Conservation (phyloP, 1,140 invertebrate species). For the Drosophila nigromelanica region DNA sequence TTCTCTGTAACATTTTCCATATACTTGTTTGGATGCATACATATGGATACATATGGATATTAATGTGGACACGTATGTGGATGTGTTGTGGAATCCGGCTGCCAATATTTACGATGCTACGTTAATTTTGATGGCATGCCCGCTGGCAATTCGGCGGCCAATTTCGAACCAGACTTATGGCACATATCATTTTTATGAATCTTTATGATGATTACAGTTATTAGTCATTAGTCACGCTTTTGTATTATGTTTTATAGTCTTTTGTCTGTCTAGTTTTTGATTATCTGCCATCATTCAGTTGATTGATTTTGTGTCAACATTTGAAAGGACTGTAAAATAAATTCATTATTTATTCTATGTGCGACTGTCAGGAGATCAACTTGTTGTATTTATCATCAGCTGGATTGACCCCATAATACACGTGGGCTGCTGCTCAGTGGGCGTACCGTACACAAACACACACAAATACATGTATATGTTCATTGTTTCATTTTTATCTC, state of each 20-base stretch:
- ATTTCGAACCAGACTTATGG: constrained; percentile 28
- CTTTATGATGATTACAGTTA: constrained; percentile 69
- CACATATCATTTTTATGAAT: constrained; percentile 47
- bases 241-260: constrained; percentile 18
- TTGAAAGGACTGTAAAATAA: constrained; percentile 24
- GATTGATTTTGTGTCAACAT: constrained; percentile 10
- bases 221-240: constrained; percentile 71
- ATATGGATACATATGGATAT: constrained; percentile 23
- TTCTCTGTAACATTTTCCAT: constrained; percentile 47
- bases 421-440: constrained; percentile 20
- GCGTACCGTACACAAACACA: constrained; percentile 7
- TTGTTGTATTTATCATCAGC: constrained; percentile 14
- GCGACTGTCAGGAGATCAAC: constrained; percentile 3
- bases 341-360: constrained; percentile 37
- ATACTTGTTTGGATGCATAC: not conserved
- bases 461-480: not conserved
- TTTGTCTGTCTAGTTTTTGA: constrained; percentile 28
- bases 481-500: constrained; percentile 75
- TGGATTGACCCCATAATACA: constrained; percentile 30
- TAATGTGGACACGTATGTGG: constrained; percentile 13
- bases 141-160: constrained; percentile 43
- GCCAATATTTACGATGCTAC: constrained; percentile 69
- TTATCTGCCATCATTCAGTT: constrained; percentile 42
- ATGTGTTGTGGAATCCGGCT: not conserved
- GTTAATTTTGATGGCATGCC: constrained; percentile 78